A percentile compares a stretch with the other conserved stretches of the same genome.
Evolutionary conservation across 2,888 invertebrate genomes (phyloP).

Genomic region (Strigamia transsilvanica): DNA sequence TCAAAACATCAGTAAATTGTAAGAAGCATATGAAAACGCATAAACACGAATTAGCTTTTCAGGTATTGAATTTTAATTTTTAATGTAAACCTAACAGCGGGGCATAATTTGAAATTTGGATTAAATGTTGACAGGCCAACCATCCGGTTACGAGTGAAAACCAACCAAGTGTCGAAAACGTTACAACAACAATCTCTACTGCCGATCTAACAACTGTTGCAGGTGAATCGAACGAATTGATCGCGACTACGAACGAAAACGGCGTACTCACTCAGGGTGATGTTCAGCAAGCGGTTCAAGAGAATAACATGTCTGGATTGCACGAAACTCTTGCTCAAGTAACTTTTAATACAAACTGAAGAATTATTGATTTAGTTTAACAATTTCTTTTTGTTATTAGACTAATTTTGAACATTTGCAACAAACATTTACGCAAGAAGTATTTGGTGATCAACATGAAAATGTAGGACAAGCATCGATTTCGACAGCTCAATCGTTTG

Average conservation of each 20-base stretch:
- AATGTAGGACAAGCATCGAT: slow-evolving; percentile 13
- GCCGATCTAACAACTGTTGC: slow-evolving; percentile 6
- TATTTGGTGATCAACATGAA: slow-evolving; percentile 57
- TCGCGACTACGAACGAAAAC: background rate
- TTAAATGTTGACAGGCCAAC: background rate
- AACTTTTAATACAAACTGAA: background rate
- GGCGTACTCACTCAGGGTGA: background rate
- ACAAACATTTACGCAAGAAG: slow-evolving; percentile 62
- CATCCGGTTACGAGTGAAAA: slow-evolving; percentile 16
- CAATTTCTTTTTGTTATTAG: slow-evolving; percentile 39
- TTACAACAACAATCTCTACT: slow-evolving; percentile 13
- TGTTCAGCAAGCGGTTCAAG: slow-evolving; percentile 33
- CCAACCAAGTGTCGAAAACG: background rate
- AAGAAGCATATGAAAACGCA: slow-evolving; percentile 74
- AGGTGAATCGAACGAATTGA: slow-evolving; percentile 20
- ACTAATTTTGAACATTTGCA: slow-evolving; percentile 59
- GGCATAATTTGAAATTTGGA: background rate
- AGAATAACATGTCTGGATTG: slow-evolving; percentile 22
- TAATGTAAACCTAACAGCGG: background rate
- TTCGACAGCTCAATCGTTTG: slow-evolving; percentile 1
- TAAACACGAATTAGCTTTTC: slow-evolving; percentile 67
- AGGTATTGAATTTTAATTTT: slow-evolving; percentile 57
- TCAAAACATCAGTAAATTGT: slow-evolving; percentile 71
- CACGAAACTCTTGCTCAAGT: slow-evolving; percentile 53
- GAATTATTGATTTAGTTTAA: background rate